Evolutionary conservation across 2,888 invertebrate species (phyloP).

Genomic region (Rhorus exstirpatorius): DNA sequence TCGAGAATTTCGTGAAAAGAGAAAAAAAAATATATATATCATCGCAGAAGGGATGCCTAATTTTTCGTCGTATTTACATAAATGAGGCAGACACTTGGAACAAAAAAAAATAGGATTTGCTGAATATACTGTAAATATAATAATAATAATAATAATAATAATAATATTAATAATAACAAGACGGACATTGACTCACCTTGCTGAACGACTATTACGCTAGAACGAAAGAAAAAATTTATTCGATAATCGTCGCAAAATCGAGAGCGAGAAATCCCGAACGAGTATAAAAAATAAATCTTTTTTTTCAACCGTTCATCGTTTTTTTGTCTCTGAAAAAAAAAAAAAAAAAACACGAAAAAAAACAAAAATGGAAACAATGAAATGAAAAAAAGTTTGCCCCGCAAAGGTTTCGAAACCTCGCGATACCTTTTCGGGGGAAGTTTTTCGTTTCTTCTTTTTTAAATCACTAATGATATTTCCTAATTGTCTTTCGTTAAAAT

Average conservation of each 20-base stretch:
- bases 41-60: background rate
- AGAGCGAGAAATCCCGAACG: conserved; percentile 2
- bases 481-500: conserved; percentile 70
- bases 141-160: conserved; percentile 65
- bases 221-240: conserved; percentile 5
- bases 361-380: background rate
- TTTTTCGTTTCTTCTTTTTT: conserved; percentile 5
- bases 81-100: conserved; percentile 23
- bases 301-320: no score
- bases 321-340: conserved; percentile 47
- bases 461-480: conserved; percentile 66
- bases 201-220: conserved; percentile 22
- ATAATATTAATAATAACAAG: conserved; percentile 5
- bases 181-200: conserved; percentile 44
- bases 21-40: conserved; percentile 10
- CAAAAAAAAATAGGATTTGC: conserved; percentile 62
- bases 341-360: no score
- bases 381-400: no score
- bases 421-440: no score
- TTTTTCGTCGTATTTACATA: conserved; percentile 52
- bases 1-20: background rate
- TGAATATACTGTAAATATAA: conserved; percentile 24
- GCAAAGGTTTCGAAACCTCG: no score
- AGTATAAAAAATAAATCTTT: conserved; percentile 39
- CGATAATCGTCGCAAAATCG: background rate